Base-by-base conservation (phyloP, 1,140 invertebrate species). In the Spodoptera litura region DNA sequence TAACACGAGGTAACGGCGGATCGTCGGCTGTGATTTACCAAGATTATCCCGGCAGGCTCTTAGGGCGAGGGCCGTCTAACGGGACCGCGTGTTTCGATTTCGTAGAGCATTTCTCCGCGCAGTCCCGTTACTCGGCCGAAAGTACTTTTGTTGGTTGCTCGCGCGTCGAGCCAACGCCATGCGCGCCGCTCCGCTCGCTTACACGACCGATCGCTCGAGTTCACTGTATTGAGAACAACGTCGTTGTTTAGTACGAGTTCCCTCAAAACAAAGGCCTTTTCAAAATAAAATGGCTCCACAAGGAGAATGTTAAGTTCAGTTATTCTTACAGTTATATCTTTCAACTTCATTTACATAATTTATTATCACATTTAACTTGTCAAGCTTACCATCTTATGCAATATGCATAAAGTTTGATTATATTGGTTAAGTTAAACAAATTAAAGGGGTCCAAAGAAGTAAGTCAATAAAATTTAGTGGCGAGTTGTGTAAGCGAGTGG, bases 11-110 rank as follows among this genome's bases (percentile, higher is more conserved):
- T 52, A 72, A 79, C 77, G 64, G 78, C 61, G 68, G 81, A 75
- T 71, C 35, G 77, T 68, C 51, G 78, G 85, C 77, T 79, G 86
- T 85, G 89, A 91, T 89, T 87, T 89, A 91, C 85, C 85, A 84
- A 88, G 88, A 89, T 90, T 85, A 92, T 91, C 91, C 89, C 89
- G 83, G 81, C 81, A 62, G 84, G 85, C 84, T 82, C 78, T 79
- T 86, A 91, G 90, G 89, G 87, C 89, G 86, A 92, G 88, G 90
- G 89, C 89, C 89, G 84, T 77, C 77, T 93, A 94, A 94, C 93
- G 93, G 93, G 85, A 92, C 87, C 82, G 84, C 89, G 86, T 94
- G 93, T 93, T 94, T 94, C 93, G 93, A 90, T 94, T 94, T 94
- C 93, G 91, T 93, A 93, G 91, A 94, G 91, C 91, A 94, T 94